Base-by-base conservation (phyloP, 1,140 invertebrate genomes). In the Lucilia cuprina region DNA sequence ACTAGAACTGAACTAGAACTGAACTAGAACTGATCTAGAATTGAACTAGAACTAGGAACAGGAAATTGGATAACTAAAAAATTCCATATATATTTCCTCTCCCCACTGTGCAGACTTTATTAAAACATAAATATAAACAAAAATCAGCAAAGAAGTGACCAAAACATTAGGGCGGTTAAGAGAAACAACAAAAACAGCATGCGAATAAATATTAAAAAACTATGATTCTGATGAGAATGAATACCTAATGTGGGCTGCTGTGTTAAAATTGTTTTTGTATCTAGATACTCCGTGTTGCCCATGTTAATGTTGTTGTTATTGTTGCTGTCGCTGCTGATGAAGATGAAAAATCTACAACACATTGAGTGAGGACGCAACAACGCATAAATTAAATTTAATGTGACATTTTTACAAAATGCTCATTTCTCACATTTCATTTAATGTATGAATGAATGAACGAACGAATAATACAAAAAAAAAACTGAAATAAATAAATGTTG, bases 361-460 rank as follows among this genome's bases (percentile, higher is more conserved):
- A 83, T 86, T 60, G 74, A 84, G 87, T 87, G 84, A 84, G 84
- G 21, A 82, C 83, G 83, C 85, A 84, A 80, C 85, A 74, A 78
- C 86, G 87, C 89, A 89, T 90, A 90, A 90, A 89, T 90, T 90
- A 88, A 88, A 90, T 90, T 87, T 90, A 90, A 90, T 90, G 89
- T 90, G 89, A 90, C 89, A 88, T 90, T 89, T 90, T 89, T 87
- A 90, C 89, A 90, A 90, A 90, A 90, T 88, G 88, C 88, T 88
- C 89, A 90, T 90, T 90, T 89, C 87, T 90, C 89, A 90, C 87
- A 87, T 85, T 85, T 84, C 82, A 19, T 60, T 82, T 60, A 21
- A 35, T 74, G 49, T 55, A 70, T 41, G 35, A 82, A 25, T 34
- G 50, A 41, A 82, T 60, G 41, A 10, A 41, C 10, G 41, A 41